Conservation (phyloP, 2,888 invertebrate genomes). For the Stenodera caucasica region DNA sequence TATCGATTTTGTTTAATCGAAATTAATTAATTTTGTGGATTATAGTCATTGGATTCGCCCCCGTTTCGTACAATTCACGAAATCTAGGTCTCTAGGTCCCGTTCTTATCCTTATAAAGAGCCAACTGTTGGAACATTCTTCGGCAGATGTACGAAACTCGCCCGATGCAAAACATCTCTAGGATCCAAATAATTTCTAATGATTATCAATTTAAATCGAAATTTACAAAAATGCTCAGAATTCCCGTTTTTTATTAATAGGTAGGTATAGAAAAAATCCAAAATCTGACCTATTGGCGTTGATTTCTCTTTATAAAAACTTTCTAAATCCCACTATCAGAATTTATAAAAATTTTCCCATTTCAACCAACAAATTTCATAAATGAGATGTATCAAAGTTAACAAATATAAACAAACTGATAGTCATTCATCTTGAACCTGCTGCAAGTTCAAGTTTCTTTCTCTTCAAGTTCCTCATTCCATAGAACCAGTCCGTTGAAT, state of each 20-base stretch:
- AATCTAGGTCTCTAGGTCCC: slow-evolving; percentile 50
- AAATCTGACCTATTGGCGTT: not conserved
- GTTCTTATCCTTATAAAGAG: slow-evolving; percentile 48
- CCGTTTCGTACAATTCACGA: slow-evolving; percentile 18
- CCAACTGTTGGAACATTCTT: slow-evolving; percentile 22
- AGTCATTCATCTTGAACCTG: slow-evolving; percentile 36
- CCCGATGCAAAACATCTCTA: slow-evolving; percentile 26
- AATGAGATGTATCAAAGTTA: not conserved
- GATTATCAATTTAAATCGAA: no score
- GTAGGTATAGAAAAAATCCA: no score
- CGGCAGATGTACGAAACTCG: slow-evolving; percentile 37
- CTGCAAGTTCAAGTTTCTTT: slow-evolving; percentile 31
- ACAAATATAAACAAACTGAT: slow-evolving; percentile 5
- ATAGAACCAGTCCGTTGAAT: slow-evolving; percentile 47
- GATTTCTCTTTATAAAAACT: slow-evolving; percentile 37
- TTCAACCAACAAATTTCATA: not conserved
- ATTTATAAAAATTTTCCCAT: not conserved
- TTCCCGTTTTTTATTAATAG: no score
- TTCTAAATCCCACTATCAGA: slow-evolving; percentile 43
- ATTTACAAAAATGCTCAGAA: no score
- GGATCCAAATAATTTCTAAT: not conserved
- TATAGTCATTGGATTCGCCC: not conserved
- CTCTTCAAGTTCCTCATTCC: slow-evolving; percentile 45
- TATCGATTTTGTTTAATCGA: no score
- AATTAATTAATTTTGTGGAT: slow-evolving; percentile 11